These are phyloP conservation scores for Actinia tenebrosa DNA, from an alignment of 64 coral and sea anemone species.

Conservation along the genomic window DNA sequence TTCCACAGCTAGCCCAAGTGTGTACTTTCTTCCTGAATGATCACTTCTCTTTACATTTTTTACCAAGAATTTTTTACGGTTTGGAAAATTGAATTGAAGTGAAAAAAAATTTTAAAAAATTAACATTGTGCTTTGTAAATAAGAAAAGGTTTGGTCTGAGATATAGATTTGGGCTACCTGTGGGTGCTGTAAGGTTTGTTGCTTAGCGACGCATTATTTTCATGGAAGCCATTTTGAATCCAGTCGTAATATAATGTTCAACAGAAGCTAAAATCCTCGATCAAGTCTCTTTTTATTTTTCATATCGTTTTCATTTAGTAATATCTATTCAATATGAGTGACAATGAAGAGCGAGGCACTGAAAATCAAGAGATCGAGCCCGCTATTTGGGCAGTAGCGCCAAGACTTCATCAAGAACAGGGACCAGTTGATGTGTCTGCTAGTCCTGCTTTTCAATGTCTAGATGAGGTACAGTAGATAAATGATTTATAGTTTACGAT, in stretches of 20 bases:
- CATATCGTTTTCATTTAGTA: not conserved
- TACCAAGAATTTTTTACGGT: no score
- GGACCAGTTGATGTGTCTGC: constrained; percentile 89
- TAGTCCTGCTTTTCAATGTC: constrained; percentile 98
- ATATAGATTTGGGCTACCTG: not conserved
- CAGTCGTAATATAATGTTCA: not conserved
- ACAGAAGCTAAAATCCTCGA: not conserved
- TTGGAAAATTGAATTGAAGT: no score
- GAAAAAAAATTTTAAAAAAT: no score
- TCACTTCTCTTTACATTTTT: not conserved
- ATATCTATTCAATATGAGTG: constrained; percentile 66
- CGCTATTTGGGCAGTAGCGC: constrained; percentile 93
- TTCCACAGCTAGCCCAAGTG: not conserved
- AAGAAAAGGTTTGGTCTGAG: no score
- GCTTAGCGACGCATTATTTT: constrained; percentile 7
- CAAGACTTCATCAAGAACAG: constrained; percentile 91
- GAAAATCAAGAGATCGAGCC: constrained; percentile 62
- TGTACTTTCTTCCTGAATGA: not conserved
- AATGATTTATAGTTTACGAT: not conserved
- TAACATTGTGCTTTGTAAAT: no score
- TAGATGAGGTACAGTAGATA: constrained; percentile 71
- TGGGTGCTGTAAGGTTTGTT: not conserved
- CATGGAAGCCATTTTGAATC: constrained; percentile 17
- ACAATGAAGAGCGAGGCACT: constrained; percentile 77
- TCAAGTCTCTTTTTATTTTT: not conserved